Evolutionary conservation across 2,797 vertebrate genomes (phyloP), one percentile per base, ranked within the genome.

Genomic region (Macropodus opercularis): DNA sequence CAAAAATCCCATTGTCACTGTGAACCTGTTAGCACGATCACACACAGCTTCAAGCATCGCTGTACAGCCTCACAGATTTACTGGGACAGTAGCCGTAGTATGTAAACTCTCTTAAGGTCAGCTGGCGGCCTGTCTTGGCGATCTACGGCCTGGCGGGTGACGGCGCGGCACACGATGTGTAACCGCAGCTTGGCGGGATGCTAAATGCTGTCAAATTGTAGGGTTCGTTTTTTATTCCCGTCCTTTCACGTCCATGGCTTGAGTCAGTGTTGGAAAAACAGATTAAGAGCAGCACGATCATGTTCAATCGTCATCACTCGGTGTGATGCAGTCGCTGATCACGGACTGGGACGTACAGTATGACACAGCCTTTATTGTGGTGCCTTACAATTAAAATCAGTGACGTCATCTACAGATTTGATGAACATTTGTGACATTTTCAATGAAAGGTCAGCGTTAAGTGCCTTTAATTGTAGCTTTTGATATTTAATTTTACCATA

Each of bases 301-400:
- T 5, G 14, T 62, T 15, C 24, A 29, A 10, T 32, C 24, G 54
- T 58, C 19, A 39, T 44, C 14, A 40, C 24, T 36, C n/a, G 24
- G n/a, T 41, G 26, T 10, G 17, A n/a, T 1, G 34, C 2, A 18
- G 39, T 23, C 24, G n/a, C 24, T 15, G 6, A 39, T 69, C 18
- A 34, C 29, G 2, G n/a, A 48, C 31, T 47, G 21, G 48, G 5
- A 60, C 19, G 54, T 24, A n/a, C 27, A 10, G 27, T 13, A 14
- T 34, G 13, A 29, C n/a, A 68, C 34, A 72, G 77, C 64, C 53
- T 67, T 24, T 44, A 51, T 40, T 56, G 69, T 44, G 57, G 84
- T 87, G 89, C 88, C 89, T 90, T 89, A 87, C 60, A 11, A 17
- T 35, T 56, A 3, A 43, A 71, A 54, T 69, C 39, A 46, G 44